These are phyloP conservation scores for Meliscaeva auricollis DNA, from an alignment of 2,888 invertebrate genomes.

Conservation along the genomic window DNA sequence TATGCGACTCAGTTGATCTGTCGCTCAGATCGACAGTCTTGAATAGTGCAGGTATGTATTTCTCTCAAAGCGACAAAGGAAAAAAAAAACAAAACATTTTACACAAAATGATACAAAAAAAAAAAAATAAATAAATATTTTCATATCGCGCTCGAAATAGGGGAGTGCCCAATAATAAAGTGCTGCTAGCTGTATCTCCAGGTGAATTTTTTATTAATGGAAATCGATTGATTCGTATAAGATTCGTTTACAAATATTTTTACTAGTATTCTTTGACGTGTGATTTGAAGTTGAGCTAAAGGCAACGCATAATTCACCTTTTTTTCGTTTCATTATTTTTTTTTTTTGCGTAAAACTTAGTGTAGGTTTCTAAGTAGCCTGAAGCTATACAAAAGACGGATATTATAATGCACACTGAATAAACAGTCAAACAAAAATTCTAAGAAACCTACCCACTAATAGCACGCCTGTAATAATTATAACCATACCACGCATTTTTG, in stretches of 20 bases:
- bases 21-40: constrained; percentile 60
- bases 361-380: constrained; percentile 44
- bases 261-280: constrained; percentile 17
- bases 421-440: constrained; percentile 3
- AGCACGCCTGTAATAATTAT: constrained; percentile 46
- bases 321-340: constrained; percentile 3
- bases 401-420: constrained; percentile 22
- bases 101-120: constrained; percentile 3
- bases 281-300: neutral
- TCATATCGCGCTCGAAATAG: constrained; percentile 21
- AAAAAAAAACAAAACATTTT: constrained; percentile 13
- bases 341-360: constrained; percentile 39
- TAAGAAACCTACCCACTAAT: constrained; percentile 51
- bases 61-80: constrained; percentile 44
- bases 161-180: constrained; percentile 60
- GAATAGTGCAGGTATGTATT: constrained; percentile 30
- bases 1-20: constrained; percentile 65
- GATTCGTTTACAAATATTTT: constrained; percentile 15
- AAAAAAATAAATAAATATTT: constrained; percentile 14
- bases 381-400: constrained; percentile 46
- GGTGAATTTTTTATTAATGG: constrained; percentile 68
- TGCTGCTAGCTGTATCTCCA: constrained; percentile 24
- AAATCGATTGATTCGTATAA: constrained; percentile 67
- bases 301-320: constrained; percentile 5
- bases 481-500: constrained; percentile 29